Evolutionary conservation across 2,797 vertebrate species (phyloP).

Genomic region (Oceanodroma leucorhoa): DNA sequence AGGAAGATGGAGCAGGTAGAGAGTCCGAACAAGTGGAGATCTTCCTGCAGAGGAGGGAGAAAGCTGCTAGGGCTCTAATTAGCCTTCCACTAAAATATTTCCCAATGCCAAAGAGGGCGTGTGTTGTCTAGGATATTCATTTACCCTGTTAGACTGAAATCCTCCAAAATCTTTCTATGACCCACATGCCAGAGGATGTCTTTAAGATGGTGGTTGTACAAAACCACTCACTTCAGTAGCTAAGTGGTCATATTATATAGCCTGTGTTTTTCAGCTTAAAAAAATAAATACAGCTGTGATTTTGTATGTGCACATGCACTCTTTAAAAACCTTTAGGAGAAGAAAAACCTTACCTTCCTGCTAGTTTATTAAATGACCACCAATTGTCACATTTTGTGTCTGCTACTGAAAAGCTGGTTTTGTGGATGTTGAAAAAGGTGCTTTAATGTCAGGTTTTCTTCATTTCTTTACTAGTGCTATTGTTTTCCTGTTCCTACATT

Average conservation of each 20-base stretch:
- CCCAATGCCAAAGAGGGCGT: background rate
- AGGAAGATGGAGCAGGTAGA: background rate
- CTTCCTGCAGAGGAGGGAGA: background rate
- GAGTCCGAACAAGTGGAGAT: background rate
- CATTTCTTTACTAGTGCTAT: background rate
- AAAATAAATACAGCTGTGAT: background rate
- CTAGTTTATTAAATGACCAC: background rate
- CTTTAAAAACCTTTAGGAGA: background rate
- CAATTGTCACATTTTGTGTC: background rate
- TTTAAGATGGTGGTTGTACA: background rate
- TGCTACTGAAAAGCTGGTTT: background rate
- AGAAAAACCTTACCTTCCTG: background rate
- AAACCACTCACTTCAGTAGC: background rate
- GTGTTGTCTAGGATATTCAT: background rate
- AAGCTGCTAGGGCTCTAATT: background rate
- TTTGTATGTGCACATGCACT: background rate
- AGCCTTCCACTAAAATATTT: background rate
- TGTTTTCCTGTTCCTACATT: background rate
- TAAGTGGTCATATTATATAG: background rate
- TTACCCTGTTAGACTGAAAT: background rate
- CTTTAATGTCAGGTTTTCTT: background rate
- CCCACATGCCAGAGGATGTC: background rate
- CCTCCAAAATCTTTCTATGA: conserved; percentile 1
- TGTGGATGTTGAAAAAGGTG: background rate
- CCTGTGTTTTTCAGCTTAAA: background rate